Evolutionary conservation across 2,888 invertebrate species (phyloP).

Genomic region (Quadroppia sp.): DNA sequence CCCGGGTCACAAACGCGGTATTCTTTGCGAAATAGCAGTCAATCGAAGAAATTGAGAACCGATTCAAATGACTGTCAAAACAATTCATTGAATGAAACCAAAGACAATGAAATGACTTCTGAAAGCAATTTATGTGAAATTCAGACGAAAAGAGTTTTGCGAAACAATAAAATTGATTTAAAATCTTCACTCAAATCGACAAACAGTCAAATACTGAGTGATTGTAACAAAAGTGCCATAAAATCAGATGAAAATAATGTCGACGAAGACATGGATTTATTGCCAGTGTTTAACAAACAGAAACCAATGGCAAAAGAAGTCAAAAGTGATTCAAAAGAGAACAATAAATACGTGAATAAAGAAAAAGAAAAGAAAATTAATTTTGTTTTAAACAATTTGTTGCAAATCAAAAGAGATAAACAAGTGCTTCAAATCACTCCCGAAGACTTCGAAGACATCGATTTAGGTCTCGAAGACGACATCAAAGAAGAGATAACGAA

Average conservation of each 20-base stretch:
- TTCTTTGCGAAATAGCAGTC: neutral
- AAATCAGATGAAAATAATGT: neutral
- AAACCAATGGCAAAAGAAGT: neutral
- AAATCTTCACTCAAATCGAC: neutral
- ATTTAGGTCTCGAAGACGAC: neutral
- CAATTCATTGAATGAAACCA: neutral
- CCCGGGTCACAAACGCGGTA: neutral
- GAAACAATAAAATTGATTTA: neutral
- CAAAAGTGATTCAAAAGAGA: neutral
- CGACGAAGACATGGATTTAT: conserved; percentile 15
- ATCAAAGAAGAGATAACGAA: too few relatives aligned
- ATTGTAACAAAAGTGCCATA: neutral
- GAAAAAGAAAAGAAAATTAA: conserved; percentile 14
- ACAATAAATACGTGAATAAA: conserved; percentile 16
- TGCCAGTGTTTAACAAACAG: neutral
- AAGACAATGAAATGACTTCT: neutral
- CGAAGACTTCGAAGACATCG: neutral
- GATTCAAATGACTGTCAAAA: neutral
- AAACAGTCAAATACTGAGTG: neutral
- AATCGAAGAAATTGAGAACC: neutral
- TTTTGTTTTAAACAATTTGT: neutral
- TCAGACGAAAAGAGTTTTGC: neutral
- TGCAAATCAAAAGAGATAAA: neutral
- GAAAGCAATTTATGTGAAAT: neutral
- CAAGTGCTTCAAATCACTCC: neutral